phyloP scores from a whole-genome alignment of 1,140 invertebrate genomes.

The Ceratosolen fusciceps region DNA sequence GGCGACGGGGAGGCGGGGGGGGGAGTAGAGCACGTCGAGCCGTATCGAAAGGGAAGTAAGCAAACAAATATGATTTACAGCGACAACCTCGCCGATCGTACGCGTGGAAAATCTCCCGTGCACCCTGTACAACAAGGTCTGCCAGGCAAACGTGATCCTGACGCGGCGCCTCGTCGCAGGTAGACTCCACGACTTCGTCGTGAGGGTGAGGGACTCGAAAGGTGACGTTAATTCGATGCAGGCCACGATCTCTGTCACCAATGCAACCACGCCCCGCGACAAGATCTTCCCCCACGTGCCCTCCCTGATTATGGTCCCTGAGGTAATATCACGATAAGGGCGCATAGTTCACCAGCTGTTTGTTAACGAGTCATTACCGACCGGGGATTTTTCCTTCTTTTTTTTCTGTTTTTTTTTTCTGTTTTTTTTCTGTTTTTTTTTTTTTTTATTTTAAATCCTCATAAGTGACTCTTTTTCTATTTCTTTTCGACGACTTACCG shows the following conservation, averaged over 20 bases:
- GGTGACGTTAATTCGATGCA: conserved; percentile 82
- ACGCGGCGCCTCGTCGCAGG: conserved; percentile 81
- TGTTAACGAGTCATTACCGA: background rate
- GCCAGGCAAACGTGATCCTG: conserved; percentile 87
- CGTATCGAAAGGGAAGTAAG: background rate
- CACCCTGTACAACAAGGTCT: conserved; percentile 85
- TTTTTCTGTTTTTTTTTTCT: no score
- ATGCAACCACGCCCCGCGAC: conserved; percentile 82
- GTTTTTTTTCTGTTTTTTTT: no score
- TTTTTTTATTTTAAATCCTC: no score
- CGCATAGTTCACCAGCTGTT: background rate
- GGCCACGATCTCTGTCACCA: conserved; percentile 86
- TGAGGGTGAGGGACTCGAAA: conserved; percentile 83
- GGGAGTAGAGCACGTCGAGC: no score
- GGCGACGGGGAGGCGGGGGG: no score
- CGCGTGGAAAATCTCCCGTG: conserved; percentile 85
- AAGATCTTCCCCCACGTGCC: conserved; percentile 89
- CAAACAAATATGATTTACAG: conserved; percentile 61
- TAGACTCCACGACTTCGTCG: conserved; percentile 85
- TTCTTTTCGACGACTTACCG: no score
- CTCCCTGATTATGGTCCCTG: conserved; percentile 83
- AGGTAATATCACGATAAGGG: conserved; percentile 72
- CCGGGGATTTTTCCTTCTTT: background rate
- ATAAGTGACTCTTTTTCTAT: no score
- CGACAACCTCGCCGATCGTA: conserved; percentile 79